Evolutionary conservation across 2,797 vertebrate genomes (phyloP).

Genomic region (Ceryle rudis): DNA sequence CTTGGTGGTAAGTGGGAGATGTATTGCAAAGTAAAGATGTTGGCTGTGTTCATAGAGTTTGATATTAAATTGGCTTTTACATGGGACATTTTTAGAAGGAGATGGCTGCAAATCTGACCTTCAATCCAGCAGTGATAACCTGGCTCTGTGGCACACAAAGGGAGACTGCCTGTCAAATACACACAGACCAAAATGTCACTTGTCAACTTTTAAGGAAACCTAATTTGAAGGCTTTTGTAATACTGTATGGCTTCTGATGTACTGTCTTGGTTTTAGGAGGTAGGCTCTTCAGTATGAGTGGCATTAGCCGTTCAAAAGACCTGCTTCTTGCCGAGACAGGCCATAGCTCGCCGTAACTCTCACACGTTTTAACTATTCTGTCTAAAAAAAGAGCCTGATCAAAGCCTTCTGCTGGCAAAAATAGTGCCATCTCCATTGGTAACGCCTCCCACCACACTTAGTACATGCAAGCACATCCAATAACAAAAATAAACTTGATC

Average conservation of each 20-base stretch:
- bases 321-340: neutral
- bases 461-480: neutral
- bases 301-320: neutral
- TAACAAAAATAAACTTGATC: neutral
- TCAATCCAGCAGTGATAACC: neutral
- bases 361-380: neutral
- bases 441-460: neutral
- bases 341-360: neutral
- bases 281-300: neutral
- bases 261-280: neutral
- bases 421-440: conserved; percentile 7
- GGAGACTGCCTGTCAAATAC: neutral
- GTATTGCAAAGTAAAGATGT: neutral
- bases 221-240: neutral
- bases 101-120: neutral
- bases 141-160: neutral
- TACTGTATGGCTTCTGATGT: neutral
- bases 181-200: neutral
- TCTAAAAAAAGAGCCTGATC: neutral
- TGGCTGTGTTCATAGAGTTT: neutral
- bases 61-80: neutral
- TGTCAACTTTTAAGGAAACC: neutral
- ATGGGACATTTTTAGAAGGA: neutral
- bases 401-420: conserved; percentile 8
- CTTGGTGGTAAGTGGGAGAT: conserved; percentile 88